Evolutionary conservation across 2,797 vertebrate genomes (phyloP), one percentile per base, ranked within the genome.

Genomic region (Characodon lateralis): DNA sequence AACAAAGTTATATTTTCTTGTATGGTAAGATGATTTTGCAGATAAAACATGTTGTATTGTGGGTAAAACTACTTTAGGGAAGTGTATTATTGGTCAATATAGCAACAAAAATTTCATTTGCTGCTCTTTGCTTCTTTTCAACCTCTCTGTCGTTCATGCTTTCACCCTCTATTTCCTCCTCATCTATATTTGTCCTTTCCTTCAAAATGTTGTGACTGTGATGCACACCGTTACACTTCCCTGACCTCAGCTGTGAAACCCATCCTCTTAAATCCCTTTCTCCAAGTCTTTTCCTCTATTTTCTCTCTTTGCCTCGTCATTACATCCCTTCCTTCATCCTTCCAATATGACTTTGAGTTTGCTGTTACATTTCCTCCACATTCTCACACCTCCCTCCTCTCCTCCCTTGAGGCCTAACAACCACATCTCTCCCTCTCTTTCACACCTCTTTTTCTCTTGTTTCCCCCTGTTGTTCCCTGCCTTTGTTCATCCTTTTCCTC

Each of bases 161-260:
- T 51, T 39, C 6, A 35, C 31, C 3, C 31, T 24, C 26, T 61
- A 12, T 26, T 61, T 31, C 59, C 16, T 20, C 41, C 24, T 39
- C 2, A 1, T 58, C 66, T 72, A 66, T 41, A 4, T 71, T 78
- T 74, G 66, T 82, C 81, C 24, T 78, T 69, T 71, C 72, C 68
- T 77, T 39, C 73, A 80, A n/a, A 65, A 43, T 72, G 77, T 70
- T 73, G 66, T 58, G 22, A 24, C 26, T 73, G 35, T 78, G 85
- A 82, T 78, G 71, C 74, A 76, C 74, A 58, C 77, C 31, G 72
- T 81, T 81, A 71, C 72, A 61, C 31, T 70, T 78, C 66, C 77
- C 46, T 50, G 53, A 88, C 87, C 83, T 87, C 76, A 74, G 71
- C 66, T 66, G 50, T 69, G 74, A 73, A 55, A 12, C 55, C 74